A percentile compares a stretch with the other conserved stretches of the same genome.
Evolutionary conservation across 2,888 invertebrate species (phyloP).

Genomic region (Nesidiocoris tenuis): DNA sequence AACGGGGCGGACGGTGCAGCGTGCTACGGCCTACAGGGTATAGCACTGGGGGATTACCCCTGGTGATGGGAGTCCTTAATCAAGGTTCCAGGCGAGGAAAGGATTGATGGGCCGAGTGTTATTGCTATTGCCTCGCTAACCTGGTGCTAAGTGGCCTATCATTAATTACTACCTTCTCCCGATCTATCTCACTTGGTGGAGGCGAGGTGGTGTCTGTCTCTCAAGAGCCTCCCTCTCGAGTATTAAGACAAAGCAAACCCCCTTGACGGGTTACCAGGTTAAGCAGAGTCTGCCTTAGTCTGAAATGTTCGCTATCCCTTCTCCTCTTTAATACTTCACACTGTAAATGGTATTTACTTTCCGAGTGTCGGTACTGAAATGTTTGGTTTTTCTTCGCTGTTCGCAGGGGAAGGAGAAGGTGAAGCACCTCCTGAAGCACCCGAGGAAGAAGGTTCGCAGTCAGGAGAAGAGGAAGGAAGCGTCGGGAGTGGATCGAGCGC

Average conservation of each 20-base stretch:
- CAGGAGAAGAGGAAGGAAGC: slow-evolving; percentile 51
- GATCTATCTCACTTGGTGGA: slow-evolving; percentile 46
- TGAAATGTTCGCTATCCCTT: slow-evolving; percentile 57
- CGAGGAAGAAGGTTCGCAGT: slow-evolving; percentile 50
- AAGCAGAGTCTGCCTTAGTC: slow-evolving; percentile 55
- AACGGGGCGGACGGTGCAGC: background rate
- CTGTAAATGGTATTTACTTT: slow-evolving; percentile 30
- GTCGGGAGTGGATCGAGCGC: slow-evolving; percentile 53
- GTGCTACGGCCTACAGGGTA: background rate
- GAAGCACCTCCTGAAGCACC: slow-evolving; percentile 54
- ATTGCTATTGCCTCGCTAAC: slow-evolving; percentile 47
- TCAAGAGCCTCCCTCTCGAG: slow-evolving; percentile 23
- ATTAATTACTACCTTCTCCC: slow-evolving; percentile 45
- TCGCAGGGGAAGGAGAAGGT: slow-evolving; percentile 60
- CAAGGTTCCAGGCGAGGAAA: slow-evolving; percentile 50
- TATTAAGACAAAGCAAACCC: slow-evolving; percentile 50
- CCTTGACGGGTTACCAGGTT: slow-evolving; percentile 38
- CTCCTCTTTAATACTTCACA: slow-evolving; percentile 51
- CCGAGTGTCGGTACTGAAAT: background rate
- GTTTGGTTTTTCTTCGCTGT: slow-evolving; percentile 1
- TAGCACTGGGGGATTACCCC: background rate
- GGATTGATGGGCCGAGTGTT: slow-evolving; percentile 46
- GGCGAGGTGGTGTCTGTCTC: slow-evolving; percentile 43
- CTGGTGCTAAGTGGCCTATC: slow-evolving; percentile 48
- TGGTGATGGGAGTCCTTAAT: slow-evolving; percentile 43